Evolutionary conservation across 2,797 vertebrate species (phyloP).

Genomic region (Myotis vivesi): DNA sequence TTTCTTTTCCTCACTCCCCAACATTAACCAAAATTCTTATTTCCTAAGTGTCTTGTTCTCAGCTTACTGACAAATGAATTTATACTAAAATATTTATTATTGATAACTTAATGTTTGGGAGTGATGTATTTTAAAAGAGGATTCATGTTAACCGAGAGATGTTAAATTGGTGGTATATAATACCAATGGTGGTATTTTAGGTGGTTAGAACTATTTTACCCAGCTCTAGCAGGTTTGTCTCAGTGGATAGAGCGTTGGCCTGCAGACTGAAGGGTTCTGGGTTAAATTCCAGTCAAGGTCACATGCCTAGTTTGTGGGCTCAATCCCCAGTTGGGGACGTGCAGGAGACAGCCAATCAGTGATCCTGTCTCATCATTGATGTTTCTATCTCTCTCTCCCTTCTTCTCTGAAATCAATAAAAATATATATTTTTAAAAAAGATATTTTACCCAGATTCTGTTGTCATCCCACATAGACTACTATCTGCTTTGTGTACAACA

Average conservation of each 20-base stretch:
- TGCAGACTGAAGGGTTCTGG: no score
- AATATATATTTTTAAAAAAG: no score
- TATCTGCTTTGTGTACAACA: background rate
- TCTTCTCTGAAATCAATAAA: no score
- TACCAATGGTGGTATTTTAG: constrained; percentile 13
- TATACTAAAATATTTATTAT: constrained; percentile 51
- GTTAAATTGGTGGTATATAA: background rate
- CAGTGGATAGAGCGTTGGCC: no score
- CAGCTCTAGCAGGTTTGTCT: no score
- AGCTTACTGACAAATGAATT: constrained; percentile 24
- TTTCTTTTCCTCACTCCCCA: background rate
- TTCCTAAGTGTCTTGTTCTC: constrained; percentile 21
- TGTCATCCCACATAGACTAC: background rate
- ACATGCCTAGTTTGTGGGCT: no score
- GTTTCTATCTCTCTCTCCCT: no score
- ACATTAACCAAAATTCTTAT: background rate
- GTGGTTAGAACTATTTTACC: background rate
- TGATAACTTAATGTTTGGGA: background rate
- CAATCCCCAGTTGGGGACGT: no score
- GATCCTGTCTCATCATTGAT: no score
- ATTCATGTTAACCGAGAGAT: constrained; percentile 5
- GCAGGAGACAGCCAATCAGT: no score
- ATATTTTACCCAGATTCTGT: constrained; percentile 5
- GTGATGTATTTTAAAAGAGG: constrained; percentile 46
- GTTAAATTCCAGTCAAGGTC: no score